Evolutionary conservation across 2,888 invertebrate genomes (phyloP).

Genomic region (Amblyteles armatorius): DNA sequence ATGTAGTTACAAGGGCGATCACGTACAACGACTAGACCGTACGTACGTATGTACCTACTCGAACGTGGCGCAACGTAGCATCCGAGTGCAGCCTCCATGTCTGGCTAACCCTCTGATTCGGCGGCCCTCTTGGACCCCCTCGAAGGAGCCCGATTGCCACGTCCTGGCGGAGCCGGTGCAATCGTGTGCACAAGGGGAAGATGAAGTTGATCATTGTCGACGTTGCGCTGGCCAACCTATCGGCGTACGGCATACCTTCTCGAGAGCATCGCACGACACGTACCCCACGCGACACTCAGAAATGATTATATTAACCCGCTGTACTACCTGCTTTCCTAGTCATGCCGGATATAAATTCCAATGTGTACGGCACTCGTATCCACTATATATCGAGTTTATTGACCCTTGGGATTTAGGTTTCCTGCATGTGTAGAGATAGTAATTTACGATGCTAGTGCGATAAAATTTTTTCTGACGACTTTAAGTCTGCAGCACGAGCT

Average conservation of each 20-base stretch:
- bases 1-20: conserved; percentile 75
- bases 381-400: background rate
- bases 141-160: conserved; percentile 56
- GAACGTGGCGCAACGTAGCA: conserved; percentile 68
- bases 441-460: no score
- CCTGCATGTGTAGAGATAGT: no score
- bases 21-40: conserved; percentile 72
- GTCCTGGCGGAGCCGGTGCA: conserved; percentile 52
- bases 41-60: conserved; percentile 71
- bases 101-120: conserved; percentile 32
- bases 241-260: conserved; percentile 7
- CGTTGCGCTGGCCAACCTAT: conserved; percentile 64
- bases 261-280: conserved; percentile 77
- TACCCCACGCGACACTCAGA: conserved; percentile 76
- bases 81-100: conserved; percentile 36
- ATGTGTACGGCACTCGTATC: background rate
- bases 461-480: no score
- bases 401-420: background rate
- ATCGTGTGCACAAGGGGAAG: conserved; percentile 68
- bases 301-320: conserved; percentile 80
- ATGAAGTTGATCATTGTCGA: conserved; percentile 76
- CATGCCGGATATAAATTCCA: background rate
- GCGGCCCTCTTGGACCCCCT: conserved; percentile 41
- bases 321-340: background rate
- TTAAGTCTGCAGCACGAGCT: no score